phyloP scores from a whole-genome alignment of 2,113 vertebrate species.

The Tachysurus fulvidraco region DNA sequence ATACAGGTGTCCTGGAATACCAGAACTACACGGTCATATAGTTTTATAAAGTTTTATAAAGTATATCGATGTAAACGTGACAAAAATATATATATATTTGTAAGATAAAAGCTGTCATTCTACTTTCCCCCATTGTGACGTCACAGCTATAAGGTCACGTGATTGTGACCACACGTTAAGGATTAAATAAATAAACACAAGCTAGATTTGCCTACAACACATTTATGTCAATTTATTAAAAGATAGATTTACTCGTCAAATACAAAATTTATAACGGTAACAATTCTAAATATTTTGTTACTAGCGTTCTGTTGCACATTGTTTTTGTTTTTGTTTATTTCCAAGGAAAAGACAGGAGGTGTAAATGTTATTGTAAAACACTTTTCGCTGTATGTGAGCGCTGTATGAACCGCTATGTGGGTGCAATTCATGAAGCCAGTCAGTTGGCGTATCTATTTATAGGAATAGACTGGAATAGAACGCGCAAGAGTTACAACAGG shows the following conservation, averaged over 20 bases:
- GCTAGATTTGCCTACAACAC: not conserved
- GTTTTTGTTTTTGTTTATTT: not conserved
- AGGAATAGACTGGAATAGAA: slow-evolving; percentile 52
- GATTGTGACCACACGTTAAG: not conserved
- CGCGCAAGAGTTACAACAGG: slow-evolving; percentile 49
- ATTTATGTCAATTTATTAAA: not conserved
- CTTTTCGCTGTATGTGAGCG: not conserved
- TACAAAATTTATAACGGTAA: not conserved
- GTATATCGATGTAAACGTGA: not conserved
- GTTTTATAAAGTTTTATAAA: not conserved
- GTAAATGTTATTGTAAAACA: not conserved
- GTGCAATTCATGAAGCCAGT: slow-evolving; percentile 47
- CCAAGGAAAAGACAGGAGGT: not conserved
- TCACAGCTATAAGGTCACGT: not conserved
- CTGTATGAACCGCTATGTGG: slow-evolving; percentile 37
- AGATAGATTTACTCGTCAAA: not conserved
- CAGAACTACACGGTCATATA: not conserved
- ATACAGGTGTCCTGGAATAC: not conserved
- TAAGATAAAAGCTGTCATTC: not conserved
- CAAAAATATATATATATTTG: not conserved
- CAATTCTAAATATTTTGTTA: not conserved
- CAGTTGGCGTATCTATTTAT: slow-evolving; percentile 55
- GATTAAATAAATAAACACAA: slow-evolving; percentile 3
- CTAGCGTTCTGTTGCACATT: not conserved
- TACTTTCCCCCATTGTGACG: not conserved